These are phyloP conservation scores for Cartodere bifasciata DNA, from an alignment of 2,888 invertebrate genomes.

Conservation along the genomic window DNA sequence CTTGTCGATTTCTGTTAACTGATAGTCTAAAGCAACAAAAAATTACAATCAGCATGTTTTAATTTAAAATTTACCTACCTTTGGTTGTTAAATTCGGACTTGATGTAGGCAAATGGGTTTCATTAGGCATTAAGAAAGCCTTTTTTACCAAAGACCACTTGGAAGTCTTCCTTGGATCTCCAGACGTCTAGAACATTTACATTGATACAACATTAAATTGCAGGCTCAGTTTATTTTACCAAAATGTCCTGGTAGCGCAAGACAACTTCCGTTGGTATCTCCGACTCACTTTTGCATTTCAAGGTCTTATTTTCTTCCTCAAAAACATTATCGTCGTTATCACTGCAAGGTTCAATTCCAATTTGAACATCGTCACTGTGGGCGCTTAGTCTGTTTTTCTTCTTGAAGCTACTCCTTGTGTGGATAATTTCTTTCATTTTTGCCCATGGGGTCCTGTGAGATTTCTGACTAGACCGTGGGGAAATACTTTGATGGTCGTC, in stretches of 20 bases:
- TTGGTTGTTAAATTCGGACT: too few species aligned
- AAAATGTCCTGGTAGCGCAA: too few species aligned
- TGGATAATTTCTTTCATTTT: slow-evolving; percentile 68
- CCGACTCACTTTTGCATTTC: too few species aligned
- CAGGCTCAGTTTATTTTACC: too few species aligned
- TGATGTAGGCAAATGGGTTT: too few species aligned
- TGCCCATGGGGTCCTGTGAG: slow-evolving; percentile 55
- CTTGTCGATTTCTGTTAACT: slow-evolving; percentile 57
- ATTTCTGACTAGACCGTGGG: slow-evolving; percentile 12
- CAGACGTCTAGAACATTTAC: too few species aligned
- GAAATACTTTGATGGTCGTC: slow-evolving; percentile 11
- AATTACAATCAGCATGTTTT: neutral
- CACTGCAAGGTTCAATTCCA: slow-evolving; percentile 27
- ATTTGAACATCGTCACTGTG: slow-evolving; percentile 31
- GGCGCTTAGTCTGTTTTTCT: slow-evolving; percentile 33
- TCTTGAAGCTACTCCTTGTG: slow-evolving; percentile 53
- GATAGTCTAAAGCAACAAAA: too few species aligned
- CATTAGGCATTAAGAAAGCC: too few species aligned
- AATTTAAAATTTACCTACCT: neutral
- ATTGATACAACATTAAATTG: too few species aligned
- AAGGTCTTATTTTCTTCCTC: slow-evolving; percentile 23
- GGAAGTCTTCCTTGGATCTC: too few species aligned
- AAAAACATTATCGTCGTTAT: slow-evolving; percentile 32
- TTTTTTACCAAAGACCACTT: too few species aligned
- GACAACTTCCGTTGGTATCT: slow-evolving; percentile 27